Evolutionary conservation across 2,888 invertebrate species (phyloP).

Genomic region (Sinotaia quadrata): DNA sequence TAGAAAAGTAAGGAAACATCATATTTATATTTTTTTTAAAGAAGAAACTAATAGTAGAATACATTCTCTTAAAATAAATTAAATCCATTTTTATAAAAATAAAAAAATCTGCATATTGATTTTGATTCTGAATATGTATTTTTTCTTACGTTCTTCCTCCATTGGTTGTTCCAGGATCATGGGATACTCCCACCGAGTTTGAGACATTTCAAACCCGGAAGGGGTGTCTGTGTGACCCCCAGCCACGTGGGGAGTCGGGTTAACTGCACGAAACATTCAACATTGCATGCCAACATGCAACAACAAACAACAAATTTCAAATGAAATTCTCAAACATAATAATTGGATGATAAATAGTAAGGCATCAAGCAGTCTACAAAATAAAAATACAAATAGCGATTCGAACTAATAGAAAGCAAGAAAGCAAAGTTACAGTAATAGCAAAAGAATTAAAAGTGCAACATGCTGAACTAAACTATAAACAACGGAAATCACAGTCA

Average conservation of each 20-base stretch:
- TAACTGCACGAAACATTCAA: constrained; percentile 43
- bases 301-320: not conserved
- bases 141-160: constrained; percentile 55
- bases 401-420: too few species aligned
- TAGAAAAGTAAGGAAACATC: too few species aligned
- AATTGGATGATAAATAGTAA: not conserved
- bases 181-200: constrained; percentile 37
- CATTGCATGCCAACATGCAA: not conserved
- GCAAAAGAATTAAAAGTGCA: too few species aligned
- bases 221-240: constrained; percentile 51
- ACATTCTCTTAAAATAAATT: too few species aligned
- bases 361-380: not conserved
- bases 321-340: not conserved
- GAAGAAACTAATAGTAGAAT: too few species aligned
- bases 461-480: too few species aligned
- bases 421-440: too few species aligned
- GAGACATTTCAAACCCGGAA: constrained; percentile 43
- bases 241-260: constrained; percentile 61
- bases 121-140: too few species aligned
- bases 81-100: too few species aligned
- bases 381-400: not conserved
- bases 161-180: constrained; percentile 63
- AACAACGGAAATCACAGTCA: too few species aligned
- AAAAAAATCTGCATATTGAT: too few species aligned
- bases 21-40: too few species aligned